Evolutionary conservation across 2,888 invertebrate genomes (phyloP), one percentile per base, ranked within the genome.

Genomic region (Philonicus albiceps): DNA sequence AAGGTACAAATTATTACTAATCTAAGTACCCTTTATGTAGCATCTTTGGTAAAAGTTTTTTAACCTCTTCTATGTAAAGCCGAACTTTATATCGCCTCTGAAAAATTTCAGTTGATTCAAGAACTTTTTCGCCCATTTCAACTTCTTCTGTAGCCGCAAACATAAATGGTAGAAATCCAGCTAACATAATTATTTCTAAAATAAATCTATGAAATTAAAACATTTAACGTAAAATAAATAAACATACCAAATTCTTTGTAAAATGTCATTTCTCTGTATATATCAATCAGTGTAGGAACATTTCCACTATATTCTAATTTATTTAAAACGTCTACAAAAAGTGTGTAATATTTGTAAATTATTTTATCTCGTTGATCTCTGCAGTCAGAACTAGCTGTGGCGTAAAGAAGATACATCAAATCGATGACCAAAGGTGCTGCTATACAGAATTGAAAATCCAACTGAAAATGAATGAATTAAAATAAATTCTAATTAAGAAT

Each of bases 371-470:
- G 86, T 2, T 30, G 37, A 1, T 75, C 40, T 16, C 88, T 86
- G 22, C 64, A 43, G 30, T 88, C 72, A 16, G 53, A 8, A 1
- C 87, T 86, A 31, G 83, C 85, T 8, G 88, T 40, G 72, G 87
- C 19, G 19, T 86, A 86, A 0, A 88, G 30, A 3, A 64, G 16
- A 73, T 88, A 88, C 3, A 81, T 72, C 1, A 88, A 5, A 84
- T 88, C 88, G 76, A 88, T 86, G 8, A 74, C 80, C 11, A 87
- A 86, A 13, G 88, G 80, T 49, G 83, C 87, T 86, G 87, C 87
- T n/a, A 88, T 55, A 19, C 86, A 83, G 13, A 88, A 19, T 86
- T 88, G 87, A 76, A 88, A 88, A 83, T 88, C 88, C 40, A 88
- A 19, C 88, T 88, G 19, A 76, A 72, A 83, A 11, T 72, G 34